phyloP scores from a whole-genome alignment of 2,888 invertebrate genomes.

The Nomada flava region DNA sequence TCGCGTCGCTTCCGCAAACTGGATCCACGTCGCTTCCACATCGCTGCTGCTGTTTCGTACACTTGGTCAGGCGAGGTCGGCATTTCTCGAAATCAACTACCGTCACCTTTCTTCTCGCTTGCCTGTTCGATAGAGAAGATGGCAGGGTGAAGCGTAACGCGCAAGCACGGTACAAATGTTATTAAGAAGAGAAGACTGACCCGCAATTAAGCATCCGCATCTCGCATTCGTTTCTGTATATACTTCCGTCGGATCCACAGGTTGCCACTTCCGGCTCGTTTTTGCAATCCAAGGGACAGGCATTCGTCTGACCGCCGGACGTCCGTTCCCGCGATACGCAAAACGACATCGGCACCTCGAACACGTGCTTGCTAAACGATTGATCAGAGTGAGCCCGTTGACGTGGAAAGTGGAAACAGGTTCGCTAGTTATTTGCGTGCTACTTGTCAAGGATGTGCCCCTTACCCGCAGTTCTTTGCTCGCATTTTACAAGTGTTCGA shows the following conservation, averaged over 20 bases:
- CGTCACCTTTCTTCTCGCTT: conserved; percentile 86
- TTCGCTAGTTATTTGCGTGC: neutral
- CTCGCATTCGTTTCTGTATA: conserved; percentile 95
- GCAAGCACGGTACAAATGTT: neutral
- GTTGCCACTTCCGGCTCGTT: conserved; percentile 90
- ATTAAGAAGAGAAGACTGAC: conserved; percentile 85
- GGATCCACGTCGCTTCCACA: conserved; percentile 89
- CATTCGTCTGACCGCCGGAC: conserved; percentile 86
- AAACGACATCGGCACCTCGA: conserved; percentile 96
- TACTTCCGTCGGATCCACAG: conserved; percentile 95
- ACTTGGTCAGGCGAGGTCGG: conserved; percentile 89
- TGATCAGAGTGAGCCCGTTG: conserved; percentile 6
- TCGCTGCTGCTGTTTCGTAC: conserved; percentile 90
- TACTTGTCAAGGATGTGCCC: conserved; percentile 11
- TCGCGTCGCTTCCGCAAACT: conserved; percentile 95
- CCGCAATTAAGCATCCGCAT: conserved; percentile 95
- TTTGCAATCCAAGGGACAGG: conserved; percentile 91
- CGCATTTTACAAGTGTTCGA: conserved; percentile 96
- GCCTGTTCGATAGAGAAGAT: conserved; percentile 61
- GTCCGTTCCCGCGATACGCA: conserved; percentile 93
- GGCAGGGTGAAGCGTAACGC: neutral
- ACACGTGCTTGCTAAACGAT: conserved; percentile 91
- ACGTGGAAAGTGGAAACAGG: neutral
- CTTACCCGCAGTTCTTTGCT: conserved; percentile 95
- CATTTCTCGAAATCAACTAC: conserved; percentile 93